A percentile compares a stretch with the other conserved stretches of the same genome.
These are phyloP conservation scores for Myiozetetes cayanensis DNA, from an alignment of 2,113 vertebrate genomes.

Conservation along the genomic window DNA sequence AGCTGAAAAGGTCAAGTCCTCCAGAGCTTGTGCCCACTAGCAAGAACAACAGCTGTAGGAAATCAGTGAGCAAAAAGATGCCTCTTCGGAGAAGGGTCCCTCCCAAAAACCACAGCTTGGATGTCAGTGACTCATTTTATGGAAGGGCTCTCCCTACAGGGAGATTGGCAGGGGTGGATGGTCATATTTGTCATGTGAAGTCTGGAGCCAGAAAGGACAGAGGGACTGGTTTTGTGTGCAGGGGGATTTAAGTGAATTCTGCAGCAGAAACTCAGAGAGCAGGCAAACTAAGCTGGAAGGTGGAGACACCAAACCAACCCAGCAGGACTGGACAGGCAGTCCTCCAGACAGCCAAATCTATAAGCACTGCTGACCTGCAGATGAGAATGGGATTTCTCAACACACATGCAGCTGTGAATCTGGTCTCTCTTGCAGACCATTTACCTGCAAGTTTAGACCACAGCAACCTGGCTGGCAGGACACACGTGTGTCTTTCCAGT, in stretches of 20 bases:
- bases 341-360: neutral
- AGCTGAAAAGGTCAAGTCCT: neutral
- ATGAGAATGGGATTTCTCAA: neutral
- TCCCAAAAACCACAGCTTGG: neutral
- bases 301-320: neutral
- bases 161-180: neutral
- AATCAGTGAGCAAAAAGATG: neutral
- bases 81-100: fast-evolving
- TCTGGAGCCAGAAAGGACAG: neutral
- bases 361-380: neutral
- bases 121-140: neutral
- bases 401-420: neutral
- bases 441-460: neutral
- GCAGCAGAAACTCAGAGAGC: neutral
- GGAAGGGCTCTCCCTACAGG: neutral
- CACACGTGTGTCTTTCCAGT: neutral
- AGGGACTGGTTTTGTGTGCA: neutral
- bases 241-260: neutral
- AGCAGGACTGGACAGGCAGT: neutral
- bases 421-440: neutral
- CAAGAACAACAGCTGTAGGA: neutral
- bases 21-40: neutral
- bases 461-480: neutral
- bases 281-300: neutral
- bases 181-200: neutral